Base-by-base conservation (phyloP, 2,113 vertebrate species). In the Nerophis ophidion region DNA sequence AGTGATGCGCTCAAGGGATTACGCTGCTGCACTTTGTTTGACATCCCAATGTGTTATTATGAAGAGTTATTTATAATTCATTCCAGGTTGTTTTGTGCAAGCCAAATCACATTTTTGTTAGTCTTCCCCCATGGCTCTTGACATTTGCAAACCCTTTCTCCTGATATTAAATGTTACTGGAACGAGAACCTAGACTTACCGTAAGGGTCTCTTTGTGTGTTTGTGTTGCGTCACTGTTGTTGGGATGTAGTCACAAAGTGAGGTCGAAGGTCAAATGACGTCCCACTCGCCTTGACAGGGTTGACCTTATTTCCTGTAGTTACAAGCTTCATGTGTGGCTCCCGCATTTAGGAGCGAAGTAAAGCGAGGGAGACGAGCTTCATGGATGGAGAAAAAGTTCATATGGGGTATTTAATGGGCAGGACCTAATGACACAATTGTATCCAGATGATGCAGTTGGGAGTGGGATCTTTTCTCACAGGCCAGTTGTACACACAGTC, bases 341-440 rank as follows among this genome's bases (percentile, higher is more conserved):
- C 52, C 50, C 42, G 48, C 26, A 4, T 26, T 26, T 26, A 26
- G 26, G 26, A 26, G 26, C 66, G 72, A 75, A 50, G 26, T 33
- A 56, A 45, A 48, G 61, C 26, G 48, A 17, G 34, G 14, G 70
- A 60, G 65, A 38, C 47, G 11, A 53, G 35, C 33, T 17, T 61
- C 35, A 57, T 34, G 15, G 68, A 65, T 11, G 57, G 49, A 66
- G 61, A 51, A 73, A 65, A 69, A 65, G 56, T 65, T 80, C 4
- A 48, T 75, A 80, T 65, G 5, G 48, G 59, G 63, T 71, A 13
- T 75, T 82, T 78, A 84, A 68, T 64, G 80, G 60, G 77, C 77
- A 82, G 80, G 57, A 82, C 70, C 56, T 86, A 87, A 84, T 71
- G 78, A 81, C 66, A 76, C 82, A 88, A 88, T 87, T 80, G 81